A percentile compares a stretch with the other conserved stretches of the same genome.
phyloP scores from a whole-genome alignment of 2,888 invertebrate species.

The Magallana nippona region DNA sequence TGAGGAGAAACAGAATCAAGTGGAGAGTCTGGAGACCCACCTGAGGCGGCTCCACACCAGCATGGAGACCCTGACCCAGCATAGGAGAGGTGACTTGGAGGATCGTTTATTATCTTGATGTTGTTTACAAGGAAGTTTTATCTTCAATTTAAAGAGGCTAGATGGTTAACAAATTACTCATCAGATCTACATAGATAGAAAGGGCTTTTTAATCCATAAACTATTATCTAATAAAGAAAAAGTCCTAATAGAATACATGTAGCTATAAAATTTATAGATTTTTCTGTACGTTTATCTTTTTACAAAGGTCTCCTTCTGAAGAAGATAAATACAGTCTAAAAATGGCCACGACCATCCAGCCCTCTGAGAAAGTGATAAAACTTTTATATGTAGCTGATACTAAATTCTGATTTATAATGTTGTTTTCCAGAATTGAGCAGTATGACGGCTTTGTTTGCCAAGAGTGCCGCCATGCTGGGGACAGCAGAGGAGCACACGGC shows the following conservation, averaged over 20 bases:
- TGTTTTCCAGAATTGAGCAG: conserved; percentile 71
- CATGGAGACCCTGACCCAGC: conserved; percentile 91
- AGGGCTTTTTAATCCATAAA: too few relatives aligned
- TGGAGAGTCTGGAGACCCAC: conserved; percentile 94
- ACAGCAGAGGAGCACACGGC: conserved; percentile 96
- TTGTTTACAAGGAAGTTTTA: not conserved
- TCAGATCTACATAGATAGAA: too few relatives aligned
- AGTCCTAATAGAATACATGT: too few relatives aligned
- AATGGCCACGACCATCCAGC: too few relatives aligned
- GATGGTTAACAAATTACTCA: not conserved
- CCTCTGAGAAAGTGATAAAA: too few relatives aligned
- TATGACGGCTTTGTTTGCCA: conserved; percentile 84
- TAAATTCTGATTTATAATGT: not conserved
- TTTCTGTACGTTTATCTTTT: too few relatives aligned
- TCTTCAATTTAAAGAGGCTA: not conserved
- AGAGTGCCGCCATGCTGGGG: conserved; percentile 92
- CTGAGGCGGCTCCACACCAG: conserved; percentile 91
- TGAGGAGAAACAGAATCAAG: conserved; percentile 94
- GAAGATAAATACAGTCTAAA: too few relatives aligned
- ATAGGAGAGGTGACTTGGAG: conserved; percentile 84
- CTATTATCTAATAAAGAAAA: too few relatives aligned
- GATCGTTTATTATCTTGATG: too few relatives aligned
- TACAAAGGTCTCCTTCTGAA: too few relatives aligned
- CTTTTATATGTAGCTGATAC: not conserved
- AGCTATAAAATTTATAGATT: too few relatives aligned